These are phyloP conservation scores for Erynnis tages DNA, from an alignment of 2,888 invertebrate genomes.

Conservation along the genomic window DNA sequence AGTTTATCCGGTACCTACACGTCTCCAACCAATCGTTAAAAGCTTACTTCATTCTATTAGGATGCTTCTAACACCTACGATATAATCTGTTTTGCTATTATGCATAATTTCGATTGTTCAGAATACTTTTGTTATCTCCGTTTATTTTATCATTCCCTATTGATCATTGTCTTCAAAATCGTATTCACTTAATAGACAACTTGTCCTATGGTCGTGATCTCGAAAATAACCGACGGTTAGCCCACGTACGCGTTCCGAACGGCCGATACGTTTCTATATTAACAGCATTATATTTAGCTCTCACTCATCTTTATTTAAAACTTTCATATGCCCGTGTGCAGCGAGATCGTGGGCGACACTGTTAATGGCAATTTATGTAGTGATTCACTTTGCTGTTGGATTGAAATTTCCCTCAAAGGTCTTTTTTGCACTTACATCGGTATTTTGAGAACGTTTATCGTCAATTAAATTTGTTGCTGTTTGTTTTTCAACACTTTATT, in stretches of 20 bases:
- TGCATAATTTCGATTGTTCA: too few species aligned
- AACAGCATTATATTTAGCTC: slow-evolving; percentile 46
- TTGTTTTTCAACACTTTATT: too few species aligned
- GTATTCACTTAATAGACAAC: not conserved
- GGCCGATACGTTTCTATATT: slow-evolving; percentile 42
- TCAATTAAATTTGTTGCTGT: not conserved
- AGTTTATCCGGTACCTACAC: too few species aligned
- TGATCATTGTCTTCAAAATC: not conserved
- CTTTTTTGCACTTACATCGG: not conserved
- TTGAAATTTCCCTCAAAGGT: not conserved
- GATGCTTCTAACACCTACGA: too few species aligned
- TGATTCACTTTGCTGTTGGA: slow-evolving; percentile 16
- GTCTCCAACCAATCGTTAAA: too few species aligned
- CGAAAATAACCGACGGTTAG: slow-evolving; percentile 33
- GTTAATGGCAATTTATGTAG: slow-evolving; percentile 31
- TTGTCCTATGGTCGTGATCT: slow-evolving; percentile 11
- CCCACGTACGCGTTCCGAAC: slow-evolving; percentile 40
- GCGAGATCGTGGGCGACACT: slow-evolving; percentile 31
- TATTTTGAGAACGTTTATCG: not conserved
- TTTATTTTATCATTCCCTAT: too few species aligned
- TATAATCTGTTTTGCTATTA: too few species aligned
- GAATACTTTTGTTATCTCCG: too few species aligned
- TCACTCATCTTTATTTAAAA: slow-evolving; percentile 49
- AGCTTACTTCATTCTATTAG: too few species aligned
- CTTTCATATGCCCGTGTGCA: slow-evolving; percentile 44